Evolutionary conservation across 2,888 invertebrate species (phyloP).

Genomic region (Auanema freiburgensis): DNA sequence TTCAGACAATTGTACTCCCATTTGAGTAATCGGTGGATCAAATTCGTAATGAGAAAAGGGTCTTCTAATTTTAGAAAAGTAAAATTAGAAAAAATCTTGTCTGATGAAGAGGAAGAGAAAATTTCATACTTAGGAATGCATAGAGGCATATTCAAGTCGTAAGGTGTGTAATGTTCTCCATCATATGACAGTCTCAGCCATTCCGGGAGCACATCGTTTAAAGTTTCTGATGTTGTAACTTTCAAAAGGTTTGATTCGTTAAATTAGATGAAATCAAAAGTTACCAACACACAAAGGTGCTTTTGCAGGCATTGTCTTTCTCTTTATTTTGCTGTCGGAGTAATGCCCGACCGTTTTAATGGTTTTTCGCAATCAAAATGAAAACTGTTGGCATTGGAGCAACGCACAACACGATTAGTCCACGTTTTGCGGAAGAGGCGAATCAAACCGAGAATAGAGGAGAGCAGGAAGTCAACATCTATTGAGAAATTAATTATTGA

Average conservation of each 20-base stretch:
- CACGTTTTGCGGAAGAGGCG: constrained; percentile 1
- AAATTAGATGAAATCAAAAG: background rate
- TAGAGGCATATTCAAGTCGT: constrained; percentile 18
- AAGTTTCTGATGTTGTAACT: constrained; percentile 2
- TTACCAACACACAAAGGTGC: background rate
- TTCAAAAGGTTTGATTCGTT: background rate
- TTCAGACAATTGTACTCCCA: constrained; percentile 12
- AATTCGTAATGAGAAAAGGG: background rate
- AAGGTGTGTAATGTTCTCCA: constrained; percentile 12
- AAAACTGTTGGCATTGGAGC: background rate
- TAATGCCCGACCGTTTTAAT: background rate
- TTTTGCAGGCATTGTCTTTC: background rate
- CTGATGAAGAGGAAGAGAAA: too few relatives aligned
- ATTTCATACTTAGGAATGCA: constrained; percentile 6
- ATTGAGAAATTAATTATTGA: too few relatives aligned
- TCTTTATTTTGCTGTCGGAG: too few relatives aligned
- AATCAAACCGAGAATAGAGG: too few relatives aligned
- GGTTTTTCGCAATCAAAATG: constrained; percentile 1
- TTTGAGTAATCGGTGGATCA: constrained; percentile 16
- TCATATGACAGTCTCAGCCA: constrained; percentile 19
- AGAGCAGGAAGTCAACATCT: too few relatives aligned
- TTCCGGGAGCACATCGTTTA: constrained; percentile 14
- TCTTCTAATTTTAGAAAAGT: background rate
- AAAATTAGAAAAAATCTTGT: background rate
- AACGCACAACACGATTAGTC: constrained; percentile 1